Conservation (phyloP, 1,140 invertebrate genomes). For the Brachionus rotundiformis region DNA sequence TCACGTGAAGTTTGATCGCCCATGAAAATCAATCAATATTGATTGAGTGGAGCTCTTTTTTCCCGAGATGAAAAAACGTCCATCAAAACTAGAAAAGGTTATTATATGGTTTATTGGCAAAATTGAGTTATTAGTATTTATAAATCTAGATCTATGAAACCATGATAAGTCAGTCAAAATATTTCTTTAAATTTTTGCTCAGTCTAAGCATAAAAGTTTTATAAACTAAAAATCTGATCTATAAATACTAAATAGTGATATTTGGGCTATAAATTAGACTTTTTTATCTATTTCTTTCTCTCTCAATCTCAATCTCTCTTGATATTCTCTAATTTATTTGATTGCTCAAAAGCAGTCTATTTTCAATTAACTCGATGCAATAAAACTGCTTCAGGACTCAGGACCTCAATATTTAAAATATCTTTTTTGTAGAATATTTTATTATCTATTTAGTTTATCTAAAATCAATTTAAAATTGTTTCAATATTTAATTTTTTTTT, state of each 20-base stretch:
- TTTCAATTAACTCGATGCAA: not conserved
- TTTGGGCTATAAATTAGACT: not conserved
- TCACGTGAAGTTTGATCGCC: not conserved
- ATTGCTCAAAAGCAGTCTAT: not conserved
- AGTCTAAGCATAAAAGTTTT: not conserved
- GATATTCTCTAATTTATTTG: not conserved
- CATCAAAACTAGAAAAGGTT: not conserved
- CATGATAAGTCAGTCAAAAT: slow-evolving; percentile 7
- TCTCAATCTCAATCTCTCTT: too few relatives aligned
- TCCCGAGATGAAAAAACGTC: not conserved
- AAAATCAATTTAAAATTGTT: not conserved
- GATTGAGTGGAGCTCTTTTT: too few relatives aligned
- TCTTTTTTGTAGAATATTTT: too few relatives aligned
- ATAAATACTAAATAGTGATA: not conserved
- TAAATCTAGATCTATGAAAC: not conserved
- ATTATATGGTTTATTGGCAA: slow-evolving; percentile 8
- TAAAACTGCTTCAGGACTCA: not conserved
- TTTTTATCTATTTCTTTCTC: not conserved
- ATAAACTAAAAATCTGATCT: not conserved
- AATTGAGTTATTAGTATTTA: slow-evolving; percentile 17
- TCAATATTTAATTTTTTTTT: not conserved
- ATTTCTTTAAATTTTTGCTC: not conserved
- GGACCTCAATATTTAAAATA: not conserved
- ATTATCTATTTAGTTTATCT: not conserved
- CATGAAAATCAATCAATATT: too few relatives aligned